Evolutionary conservation across 2,888 invertebrate genomes (phyloP).

Genomic region (Lampropteryx suffumata): DNA sequence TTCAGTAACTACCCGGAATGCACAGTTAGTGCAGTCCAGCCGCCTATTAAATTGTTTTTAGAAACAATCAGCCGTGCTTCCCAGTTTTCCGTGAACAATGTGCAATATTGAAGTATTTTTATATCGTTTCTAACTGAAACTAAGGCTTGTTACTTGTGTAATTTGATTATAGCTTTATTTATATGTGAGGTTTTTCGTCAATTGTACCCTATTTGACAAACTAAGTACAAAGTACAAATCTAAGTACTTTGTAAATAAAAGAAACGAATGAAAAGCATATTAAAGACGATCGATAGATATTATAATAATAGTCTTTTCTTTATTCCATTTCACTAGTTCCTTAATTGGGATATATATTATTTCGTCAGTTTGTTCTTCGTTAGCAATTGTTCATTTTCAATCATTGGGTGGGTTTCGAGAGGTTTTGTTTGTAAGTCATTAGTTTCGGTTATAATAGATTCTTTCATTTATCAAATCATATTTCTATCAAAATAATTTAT

Average conservation of each 20-base stretch:
- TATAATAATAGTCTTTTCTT: not conserved
- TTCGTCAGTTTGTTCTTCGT: constrained; percentile 16
- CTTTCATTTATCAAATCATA: no score
- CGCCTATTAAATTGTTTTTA: constrained; percentile 67
- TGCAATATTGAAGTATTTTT: constrained; percentile 38
- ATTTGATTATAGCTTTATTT: no score
- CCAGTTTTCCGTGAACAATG: constrained; percentile 49
- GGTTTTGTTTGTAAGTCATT: constrained; percentile 2
- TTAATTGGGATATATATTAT: constrained; percentile 20
- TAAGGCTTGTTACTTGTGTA: constrained; percentile 1
- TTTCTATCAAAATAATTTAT: no score
- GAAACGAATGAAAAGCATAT: no score
- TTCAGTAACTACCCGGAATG: constrained; percentile 57
- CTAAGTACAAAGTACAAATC: no score
- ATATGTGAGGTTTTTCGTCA: no score
- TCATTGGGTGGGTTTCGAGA: constrained; percentile 1
- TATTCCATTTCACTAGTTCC: constrained; percentile 4
- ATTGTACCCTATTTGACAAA: no score
- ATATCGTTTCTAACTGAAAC: constrained; percentile 5
- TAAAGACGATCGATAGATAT: no score
- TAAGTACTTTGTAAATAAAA: no score
- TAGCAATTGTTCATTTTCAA: constrained; percentile 15
- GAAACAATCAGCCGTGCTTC: constrained; percentile 53
- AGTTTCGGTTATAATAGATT: no score
- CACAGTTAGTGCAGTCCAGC: constrained; percentile 58